A percentile compares a stretch with the other conserved stretches of the same genome.
Evolutionary conservation across 1,140 invertebrate species (phyloP).

Genomic region (Drosophila obscura): DNA sequence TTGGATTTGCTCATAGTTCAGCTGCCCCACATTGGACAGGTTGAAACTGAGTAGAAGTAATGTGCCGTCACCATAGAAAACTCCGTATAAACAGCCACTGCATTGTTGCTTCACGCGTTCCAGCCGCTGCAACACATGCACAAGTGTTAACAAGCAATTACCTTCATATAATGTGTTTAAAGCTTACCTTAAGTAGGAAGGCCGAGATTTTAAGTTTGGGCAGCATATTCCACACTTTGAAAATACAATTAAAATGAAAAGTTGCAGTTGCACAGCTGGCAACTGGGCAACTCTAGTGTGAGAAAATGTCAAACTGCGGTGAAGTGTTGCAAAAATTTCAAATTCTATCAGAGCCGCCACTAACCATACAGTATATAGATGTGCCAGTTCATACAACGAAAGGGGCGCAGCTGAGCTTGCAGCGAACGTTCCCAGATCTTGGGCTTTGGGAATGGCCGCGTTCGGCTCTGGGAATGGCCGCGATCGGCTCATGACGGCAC

Average conservation of each 20-base stretch:
- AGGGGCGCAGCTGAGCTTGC: no score
- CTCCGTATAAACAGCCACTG: conserved; percentile 89
- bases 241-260: conserved; percentile 22
- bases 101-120: conserved; percentile 85
- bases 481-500: no score
- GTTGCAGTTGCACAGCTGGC: conserved; percentile 69
- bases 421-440: no score
- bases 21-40: conserved; percentile 85
- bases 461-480: no score
- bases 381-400: no score
- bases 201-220: conserved; percentile 84
- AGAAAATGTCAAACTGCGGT: no score
- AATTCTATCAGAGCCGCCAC: no score
- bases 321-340: no score
- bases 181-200: conserved; percentile 83
- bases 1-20: conserved; percentile 86
- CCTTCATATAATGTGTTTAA: neutral
- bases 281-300: conserved; percentile 12
- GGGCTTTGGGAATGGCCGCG: no score
- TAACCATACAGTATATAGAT: no score
- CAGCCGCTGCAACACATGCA: conserved; percentile 85
- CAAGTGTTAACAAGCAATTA: neutral
- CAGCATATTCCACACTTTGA: conserved; percentile 68
- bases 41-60: conserved; percentile 88
- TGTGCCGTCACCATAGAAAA: conserved; percentile 88